Conservation (phyloP, 2,888 invertebrate genomes). For the Protophormia terraenovae region DNA sequence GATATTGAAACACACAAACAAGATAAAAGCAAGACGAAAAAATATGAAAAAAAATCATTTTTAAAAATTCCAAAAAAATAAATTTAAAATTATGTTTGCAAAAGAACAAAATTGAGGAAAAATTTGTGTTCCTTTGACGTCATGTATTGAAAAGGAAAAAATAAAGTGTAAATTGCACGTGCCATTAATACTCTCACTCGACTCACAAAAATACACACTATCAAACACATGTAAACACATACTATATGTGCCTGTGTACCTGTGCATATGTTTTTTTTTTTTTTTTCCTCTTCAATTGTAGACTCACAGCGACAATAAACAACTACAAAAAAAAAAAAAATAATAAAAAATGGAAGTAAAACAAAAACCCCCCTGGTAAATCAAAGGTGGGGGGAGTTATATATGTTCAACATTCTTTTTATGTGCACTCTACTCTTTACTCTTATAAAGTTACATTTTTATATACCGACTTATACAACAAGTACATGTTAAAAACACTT, state of each 20-base stretch:
- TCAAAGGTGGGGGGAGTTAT: too few relatives aligned
- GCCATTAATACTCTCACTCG: slow-evolving; percentile 41
- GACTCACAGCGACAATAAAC: slow-evolving; percentile 23
- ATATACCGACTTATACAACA: not conserved
- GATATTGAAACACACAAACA: not conserved
- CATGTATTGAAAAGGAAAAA: slow-evolving; percentile 30
- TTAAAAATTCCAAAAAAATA: not conserved
- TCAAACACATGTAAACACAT: not conserved
- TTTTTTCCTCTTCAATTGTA: not conserved
- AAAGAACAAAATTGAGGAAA: not conserved
- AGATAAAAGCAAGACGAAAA: too few relatives aligned
- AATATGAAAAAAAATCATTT: not conserved
- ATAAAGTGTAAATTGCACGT: slow-evolving; percentile 60
- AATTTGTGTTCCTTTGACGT: slow-evolving; percentile 35
- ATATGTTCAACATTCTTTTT: too few relatives aligned
- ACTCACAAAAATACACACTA: not conserved
- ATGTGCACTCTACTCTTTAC: too few relatives aligned
- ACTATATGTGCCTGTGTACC: not conserved
- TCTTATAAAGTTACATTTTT: not conserved
- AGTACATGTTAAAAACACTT: slow-evolving; percentile 51
- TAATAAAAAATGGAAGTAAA: not conserved
- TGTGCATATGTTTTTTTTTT: slow-evolving; percentile 16
- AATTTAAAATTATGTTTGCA: not conserved
- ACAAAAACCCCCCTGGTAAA: not conserved
- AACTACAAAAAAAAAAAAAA: not conserved